Base-by-base conservation (phyloP, 2,888 invertebrate species). In the Laothoe populi region DNA sequence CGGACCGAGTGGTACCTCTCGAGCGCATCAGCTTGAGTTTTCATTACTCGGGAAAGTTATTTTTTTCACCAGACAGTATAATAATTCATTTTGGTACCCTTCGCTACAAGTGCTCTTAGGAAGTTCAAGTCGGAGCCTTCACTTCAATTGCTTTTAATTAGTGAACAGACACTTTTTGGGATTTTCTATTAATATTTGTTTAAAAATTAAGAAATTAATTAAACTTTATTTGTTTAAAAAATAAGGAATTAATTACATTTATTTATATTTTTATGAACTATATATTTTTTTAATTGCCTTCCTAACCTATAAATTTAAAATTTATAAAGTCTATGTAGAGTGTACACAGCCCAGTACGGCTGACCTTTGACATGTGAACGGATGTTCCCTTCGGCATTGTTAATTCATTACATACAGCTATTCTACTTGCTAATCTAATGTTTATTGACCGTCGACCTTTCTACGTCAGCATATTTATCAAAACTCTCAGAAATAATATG, bases 21-120 rank as follows among this genome's bases (percentile, higher is more conserved):
- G 83, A 89, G 88, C 87, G 86, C 90, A 90, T 90, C 90, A 87
- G 84, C 85, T 85, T 74, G 85, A 90, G 88, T 88, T 92, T 92
- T 92, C 90, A 92, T 92, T 92, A 92, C 88, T 88, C 74, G 82
- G 79, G 70, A 82, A 87, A 89, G 88, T 90, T 87, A 88, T 90
- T 90, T 91, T 89, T 88, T 90, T 86, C 85, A 81, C 81, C 82
- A 84, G 86, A 86, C 87, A 83, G 85, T 82, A 86, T 90, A 91
- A 92, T 92, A 90, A 90, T 90, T 92, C 89, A 92, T 90, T 89
- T 88, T 82, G 84, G 80, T 86, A 80, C 82, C 83, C 84, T 79
- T 73, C 73, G 78, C 78, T 71, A 73, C 68, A 76, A 78, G 81
- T 76, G 76, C 82, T 77, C 86, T 90, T 78, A 77, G 72, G 80